Conservation (phyloP, 2,797 vertebrate genomes). For the Micropoecilia bifurca region DNA sequence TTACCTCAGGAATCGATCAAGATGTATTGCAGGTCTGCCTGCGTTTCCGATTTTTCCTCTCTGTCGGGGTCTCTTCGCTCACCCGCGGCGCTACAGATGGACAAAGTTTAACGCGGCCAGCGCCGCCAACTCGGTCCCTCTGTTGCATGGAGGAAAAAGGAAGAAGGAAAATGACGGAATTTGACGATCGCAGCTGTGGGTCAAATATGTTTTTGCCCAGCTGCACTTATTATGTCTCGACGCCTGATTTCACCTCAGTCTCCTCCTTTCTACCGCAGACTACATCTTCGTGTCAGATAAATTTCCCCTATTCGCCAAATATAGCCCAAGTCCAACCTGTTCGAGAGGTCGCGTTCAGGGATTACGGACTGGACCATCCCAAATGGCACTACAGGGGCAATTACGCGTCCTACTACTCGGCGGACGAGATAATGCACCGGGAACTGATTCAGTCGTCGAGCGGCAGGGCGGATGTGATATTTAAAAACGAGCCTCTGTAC, state of each 20-base stretch:
- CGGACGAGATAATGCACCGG: slow-evolving; percentile 96
- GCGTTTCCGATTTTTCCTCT: slow-evolving; percentile 96
- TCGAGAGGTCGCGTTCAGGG: slow-evolving; percentile 96
- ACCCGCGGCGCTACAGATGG: slow-evolving; percentile 95
- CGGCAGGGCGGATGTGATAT: slow-evolving; percentile 91
- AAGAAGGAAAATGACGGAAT: slow-evolving; percentile 96
- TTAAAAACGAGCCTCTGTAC: slow-evolving; percentile 91
- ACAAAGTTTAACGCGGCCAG: slow-evolving; percentile 91
- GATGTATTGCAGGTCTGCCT: slow-evolving; percentile 99
- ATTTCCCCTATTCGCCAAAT: slow-evolving; percentile 96
- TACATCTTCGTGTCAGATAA: slow-evolving; percentile 95
- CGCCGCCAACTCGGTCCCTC: slow-evolving; percentile 77
- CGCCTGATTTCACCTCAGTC: slow-evolving; percentile 95
- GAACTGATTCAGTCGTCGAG: slow-evolving; percentile 93
- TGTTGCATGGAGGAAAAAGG: slow-evolving; percentile 75
- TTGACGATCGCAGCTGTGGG: slow-evolving; percentile 95
- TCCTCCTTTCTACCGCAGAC: slow-evolving; percentile 95
- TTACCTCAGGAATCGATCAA: slow-evolving; percentile 99
- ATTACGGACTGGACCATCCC: slow-evolving; percentile 95
- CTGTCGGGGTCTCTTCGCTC: slow-evolving; percentile 89
- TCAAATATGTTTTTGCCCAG: slow-evolving; percentile 98
- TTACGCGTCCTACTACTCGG: slow-evolving; percentile 94
- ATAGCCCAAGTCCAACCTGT: slow-evolving; percentile 95
- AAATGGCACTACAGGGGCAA: slow-evolving; percentile 97
- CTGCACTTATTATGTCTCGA: slow-evolving; percentile 96